Conservation (phyloP, 2,797 vertebrate genomes). For the Antennarius maculatus region DNA sequence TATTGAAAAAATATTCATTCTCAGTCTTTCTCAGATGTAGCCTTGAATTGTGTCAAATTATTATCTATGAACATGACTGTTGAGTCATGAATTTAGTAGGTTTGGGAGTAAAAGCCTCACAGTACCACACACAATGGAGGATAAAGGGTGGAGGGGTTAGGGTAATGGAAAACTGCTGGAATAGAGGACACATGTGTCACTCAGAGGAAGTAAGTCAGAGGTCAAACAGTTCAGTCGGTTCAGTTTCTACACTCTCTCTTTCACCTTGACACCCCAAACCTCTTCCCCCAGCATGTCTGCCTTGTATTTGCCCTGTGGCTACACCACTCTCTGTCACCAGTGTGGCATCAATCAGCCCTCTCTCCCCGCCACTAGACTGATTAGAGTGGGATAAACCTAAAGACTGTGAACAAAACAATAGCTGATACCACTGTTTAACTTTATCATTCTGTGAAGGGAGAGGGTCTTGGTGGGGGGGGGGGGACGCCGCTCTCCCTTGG, state of each 20-base stretch:
- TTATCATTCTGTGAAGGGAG: background rate
- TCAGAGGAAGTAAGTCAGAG: conserved; percentile 53
- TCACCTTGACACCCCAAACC: conserved; percentile 48
- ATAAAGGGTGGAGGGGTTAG: conserved; percentile 2
- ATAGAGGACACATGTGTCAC: conserved; percentile 53
- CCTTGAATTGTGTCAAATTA: conserved; percentile 1
- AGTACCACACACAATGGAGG: conserved; percentile 10
- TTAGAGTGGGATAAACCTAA: conserved; percentile 55
- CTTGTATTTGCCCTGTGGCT: conserved; percentile 59
- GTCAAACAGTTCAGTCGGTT: conserved; percentile 46
- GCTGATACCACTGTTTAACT: conserved; percentile 16
- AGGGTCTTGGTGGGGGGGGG: background rate
- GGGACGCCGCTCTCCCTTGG: background rate
- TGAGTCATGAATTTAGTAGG: conserved; percentile 16
- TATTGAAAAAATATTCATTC: conserved; percentile 18
- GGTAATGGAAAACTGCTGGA: conserved; percentile 40
- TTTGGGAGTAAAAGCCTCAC: conserved; percentile 10
- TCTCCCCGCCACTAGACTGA: conserved; percentile 49
- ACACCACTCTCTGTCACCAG: conserved; percentile 50
- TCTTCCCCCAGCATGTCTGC: conserved; percentile 36
- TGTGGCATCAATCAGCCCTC: conserved; percentile 48
- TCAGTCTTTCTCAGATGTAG: background rate
- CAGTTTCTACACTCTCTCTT: conserved; percentile 52
- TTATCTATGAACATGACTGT: conserved; percentile 9
- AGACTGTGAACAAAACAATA: conserved; percentile 42